These are phyloP conservation scores for Poecile montanus DNA, from an alignment of 2,797 vertebrate species.

Conservation along the genomic window DNA sequence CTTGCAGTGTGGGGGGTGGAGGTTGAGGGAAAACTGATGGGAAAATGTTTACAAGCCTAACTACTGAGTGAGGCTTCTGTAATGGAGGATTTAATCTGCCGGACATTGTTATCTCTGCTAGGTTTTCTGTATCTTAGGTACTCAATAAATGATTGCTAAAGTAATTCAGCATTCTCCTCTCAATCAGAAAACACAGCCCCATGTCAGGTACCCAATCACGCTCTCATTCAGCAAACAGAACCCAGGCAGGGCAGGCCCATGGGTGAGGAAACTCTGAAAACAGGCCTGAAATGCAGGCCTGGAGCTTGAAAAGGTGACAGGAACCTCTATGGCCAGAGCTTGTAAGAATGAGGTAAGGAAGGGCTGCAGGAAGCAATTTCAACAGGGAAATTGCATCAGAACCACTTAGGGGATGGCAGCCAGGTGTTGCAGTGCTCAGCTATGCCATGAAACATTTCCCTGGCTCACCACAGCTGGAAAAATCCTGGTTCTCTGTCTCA, in stretches of 20 bases:
- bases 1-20: neutral
- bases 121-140: constrained; percentile 37
- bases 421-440: neutral
- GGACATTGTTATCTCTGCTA: constrained; percentile 6
- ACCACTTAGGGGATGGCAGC: neutral
- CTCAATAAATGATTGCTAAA: constrained; percentile 63
- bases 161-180: constrained; percentile 33
- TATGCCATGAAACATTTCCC: neutral
- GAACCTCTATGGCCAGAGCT: neutral
- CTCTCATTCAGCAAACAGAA: neutral
- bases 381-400: neutral
- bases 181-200: neutral
- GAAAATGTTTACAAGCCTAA: constrained; percentile 2
- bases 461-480: neutral
- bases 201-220: neutral
- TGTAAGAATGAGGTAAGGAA: neutral
- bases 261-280: neutral
- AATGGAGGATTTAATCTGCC: constrained; percentile 26
- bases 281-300: neutral
- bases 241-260: neutral
- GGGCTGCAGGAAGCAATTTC: neutral
- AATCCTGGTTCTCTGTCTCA: neutral
- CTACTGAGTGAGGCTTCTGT: neutral
- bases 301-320: neutral
- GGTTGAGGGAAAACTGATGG: neutral